These are phyloP conservation scores for Syngnathus scovelli DNA, from an alignment of 2,113 vertebrate species.

Conservation along the genomic window DNA sequence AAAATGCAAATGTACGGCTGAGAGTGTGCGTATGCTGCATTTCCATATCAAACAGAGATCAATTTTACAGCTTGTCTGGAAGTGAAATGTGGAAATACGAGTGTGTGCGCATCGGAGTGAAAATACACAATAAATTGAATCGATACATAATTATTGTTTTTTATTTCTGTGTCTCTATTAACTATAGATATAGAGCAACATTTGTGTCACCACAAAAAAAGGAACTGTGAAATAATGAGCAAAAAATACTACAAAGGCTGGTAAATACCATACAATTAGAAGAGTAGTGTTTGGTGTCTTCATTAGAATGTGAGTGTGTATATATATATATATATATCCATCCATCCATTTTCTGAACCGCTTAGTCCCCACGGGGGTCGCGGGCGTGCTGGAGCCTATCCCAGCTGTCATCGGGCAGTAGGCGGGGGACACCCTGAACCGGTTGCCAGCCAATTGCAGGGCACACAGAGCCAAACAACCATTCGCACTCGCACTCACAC, in stretches of 20 bases:
- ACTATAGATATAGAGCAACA: not conserved
- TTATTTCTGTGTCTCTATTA: not conserved
- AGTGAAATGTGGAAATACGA: slow-evolving; percentile 1
- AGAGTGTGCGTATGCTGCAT: slow-evolving; percentile 37
- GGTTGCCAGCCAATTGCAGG: no score
- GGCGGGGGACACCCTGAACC: no score
- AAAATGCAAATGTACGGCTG: slow-evolving; percentile 42
- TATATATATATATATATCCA: no score
- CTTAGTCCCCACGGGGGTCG: no score
- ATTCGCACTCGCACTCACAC: no score
- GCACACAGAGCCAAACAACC: no score
- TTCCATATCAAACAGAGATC: slow-evolving; percentile 51
- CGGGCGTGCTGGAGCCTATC: no score
- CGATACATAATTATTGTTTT: not conserved
- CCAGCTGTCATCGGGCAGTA: no score
- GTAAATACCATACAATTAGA: not conserved
- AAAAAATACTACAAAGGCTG: not conserved
- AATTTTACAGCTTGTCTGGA: slow-evolving; percentile 34
- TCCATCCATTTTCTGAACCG: no score
- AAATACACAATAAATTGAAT: slow-evolving; percentile 5
- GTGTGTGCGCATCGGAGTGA: not conserved
- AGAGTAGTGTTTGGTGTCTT: no score
- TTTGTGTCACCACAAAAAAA: not conserved
- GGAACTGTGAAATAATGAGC: not conserved
- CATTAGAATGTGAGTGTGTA: no score